Evolutionary conservation across 2,797 vertebrate species (phyloP), one percentile per base, ranked within the genome.

Genomic region (Kryptolebias ocellatus): DNA sequence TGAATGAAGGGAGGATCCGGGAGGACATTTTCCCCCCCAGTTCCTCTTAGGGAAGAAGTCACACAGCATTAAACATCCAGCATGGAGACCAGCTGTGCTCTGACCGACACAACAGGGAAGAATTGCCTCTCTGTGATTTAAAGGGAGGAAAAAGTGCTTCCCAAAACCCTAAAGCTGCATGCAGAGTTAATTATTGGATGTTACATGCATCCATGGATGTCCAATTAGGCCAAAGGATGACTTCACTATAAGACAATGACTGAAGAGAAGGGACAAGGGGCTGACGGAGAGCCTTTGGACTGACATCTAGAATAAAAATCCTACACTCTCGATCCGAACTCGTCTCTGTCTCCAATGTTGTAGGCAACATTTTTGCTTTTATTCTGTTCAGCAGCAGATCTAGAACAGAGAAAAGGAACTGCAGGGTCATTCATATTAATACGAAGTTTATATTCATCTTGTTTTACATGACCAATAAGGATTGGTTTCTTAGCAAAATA

Each of bases 311-410:
- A 51, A 39, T 12, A 42, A 51, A 51, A 8, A 42, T 73, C 58
- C 91, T 89, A 96, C 53, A 95, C 91, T 52, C 90, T 93, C 9
- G 93, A 92, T 64, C 78, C 79, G 1, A 91, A 90, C 4, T 94
- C 92, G 2, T 96, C 92, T 83, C 78, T 88, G 57, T 87, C 86
- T 2, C 50, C 87, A 2, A 72, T 76, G 65, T 92, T 94, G 79
- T 94, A 95, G 78, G 85, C 91, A 56, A 88, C 86, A 47, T 79
- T 84, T 81, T 89, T 94, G 55, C 78, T 89, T 74, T 89, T 90
- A 81, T 91, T 81, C 47, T 64, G 78, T 27, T 62, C 80, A 53
- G 83, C 86, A 83, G 83, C 89, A 86, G 83, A 91, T 74, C 93
- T 96, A 71, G 64, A 76, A 76, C 6, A 64, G 50, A 51, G 46